Evolutionary conservation across 1,140 invertebrate genomes (phyloP).

Genomic region (Zaprionus camerounensis): DNA sequence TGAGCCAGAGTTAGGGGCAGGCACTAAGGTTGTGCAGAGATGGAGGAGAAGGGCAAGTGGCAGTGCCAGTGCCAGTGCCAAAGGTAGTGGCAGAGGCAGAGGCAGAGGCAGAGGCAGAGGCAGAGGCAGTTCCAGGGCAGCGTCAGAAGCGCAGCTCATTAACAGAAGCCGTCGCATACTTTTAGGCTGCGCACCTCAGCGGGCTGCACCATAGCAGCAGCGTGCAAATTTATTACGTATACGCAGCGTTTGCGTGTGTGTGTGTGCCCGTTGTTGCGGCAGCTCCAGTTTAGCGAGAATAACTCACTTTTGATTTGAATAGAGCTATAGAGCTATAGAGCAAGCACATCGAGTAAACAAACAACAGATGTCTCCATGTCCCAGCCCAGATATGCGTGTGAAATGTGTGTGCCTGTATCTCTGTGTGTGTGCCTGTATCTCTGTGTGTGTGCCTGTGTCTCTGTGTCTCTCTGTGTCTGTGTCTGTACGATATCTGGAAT

Average conservation of each 20-base stretch:
- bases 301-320: conserved; percentile 31
- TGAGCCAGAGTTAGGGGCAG: too few species aligned
- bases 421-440: background rate
- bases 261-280: background rate
- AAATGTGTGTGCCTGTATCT: background rate
- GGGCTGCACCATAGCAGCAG: background rate
- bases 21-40: too few species aligned
- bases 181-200: conserved; percentile 6
- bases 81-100: too few species aligned
- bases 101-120: too few species aligned
- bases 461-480: background rate
- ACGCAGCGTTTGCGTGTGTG: background rate
- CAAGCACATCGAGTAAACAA: conserved; percentile 5
- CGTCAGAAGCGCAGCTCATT: conserved; percentile 16
- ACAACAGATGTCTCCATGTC: conserved; percentile 30
- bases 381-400: conserved; percentile 20
- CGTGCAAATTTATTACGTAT: conserved; percentile 25
- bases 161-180: conserved; percentile 20
- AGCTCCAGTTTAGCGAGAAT: conserved; percentile 12
- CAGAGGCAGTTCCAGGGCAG: background rate
- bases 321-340: background rate
- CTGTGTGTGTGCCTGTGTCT: background rate
- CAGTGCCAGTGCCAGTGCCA: too few species aligned
- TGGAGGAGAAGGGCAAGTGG: background rate
- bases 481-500: background rate